Evolutionary conservation across 2,113 vertebrate genomes (phyloP).

Genomic region (Ophthalmotilapia sp.): DNA sequence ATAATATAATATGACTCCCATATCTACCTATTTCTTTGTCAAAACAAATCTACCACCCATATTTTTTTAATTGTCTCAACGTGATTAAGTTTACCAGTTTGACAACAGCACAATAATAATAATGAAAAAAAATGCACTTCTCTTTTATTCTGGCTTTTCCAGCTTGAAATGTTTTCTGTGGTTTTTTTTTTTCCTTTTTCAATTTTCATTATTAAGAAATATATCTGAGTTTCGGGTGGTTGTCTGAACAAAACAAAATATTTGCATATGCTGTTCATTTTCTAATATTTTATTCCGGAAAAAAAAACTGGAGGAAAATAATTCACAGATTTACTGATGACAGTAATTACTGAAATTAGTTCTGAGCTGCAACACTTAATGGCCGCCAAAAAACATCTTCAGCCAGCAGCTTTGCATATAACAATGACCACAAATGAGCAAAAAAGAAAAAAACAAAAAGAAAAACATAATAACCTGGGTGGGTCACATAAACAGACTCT

Average conservation of each 20-base stretch:
- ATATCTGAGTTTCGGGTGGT: background rate
- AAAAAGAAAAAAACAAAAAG: background rate
- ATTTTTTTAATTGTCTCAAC: background rate
- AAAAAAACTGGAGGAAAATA: background rate
- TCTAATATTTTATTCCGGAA: background rate
- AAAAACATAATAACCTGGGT: background rate
- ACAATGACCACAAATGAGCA: background rate
- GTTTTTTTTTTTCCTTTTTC: fast-evolving
- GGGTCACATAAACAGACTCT: background rate
- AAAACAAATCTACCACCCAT: background rate
- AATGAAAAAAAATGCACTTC: background rate
- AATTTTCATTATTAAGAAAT: background rate
- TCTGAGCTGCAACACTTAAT: background rate
- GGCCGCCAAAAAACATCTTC: background rate
- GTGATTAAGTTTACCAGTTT: background rate
- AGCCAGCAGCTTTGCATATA: background rate
- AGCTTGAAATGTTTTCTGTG: background rate
- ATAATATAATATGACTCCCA: background rate
- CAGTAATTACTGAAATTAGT: background rate
- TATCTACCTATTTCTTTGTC: background rate
- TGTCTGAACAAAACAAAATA: background rate
- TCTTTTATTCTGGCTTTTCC: background rate
- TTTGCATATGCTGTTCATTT: background rate
- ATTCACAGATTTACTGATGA: background rate
- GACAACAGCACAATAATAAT: background rate